These are phyloP conservation scores for Gymnarchus niloticus DNA, from an alignment of 2,113 vertebrate species.

Conservation along the genomic window DNA sequence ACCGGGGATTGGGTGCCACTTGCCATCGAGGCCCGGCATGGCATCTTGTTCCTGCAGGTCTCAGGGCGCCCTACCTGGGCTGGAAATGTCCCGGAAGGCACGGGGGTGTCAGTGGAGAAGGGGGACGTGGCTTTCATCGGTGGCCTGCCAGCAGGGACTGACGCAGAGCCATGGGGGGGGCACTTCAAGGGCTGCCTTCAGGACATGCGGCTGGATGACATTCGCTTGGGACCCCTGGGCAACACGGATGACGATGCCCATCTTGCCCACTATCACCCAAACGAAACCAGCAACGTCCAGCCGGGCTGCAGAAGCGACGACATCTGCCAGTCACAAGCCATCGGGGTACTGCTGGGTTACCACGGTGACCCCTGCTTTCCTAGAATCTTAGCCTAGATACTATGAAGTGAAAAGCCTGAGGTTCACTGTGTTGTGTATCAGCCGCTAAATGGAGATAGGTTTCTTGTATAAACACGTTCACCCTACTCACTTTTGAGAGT, in stretches of 20 bases:
- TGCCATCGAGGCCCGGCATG: conserved; percentile 56
- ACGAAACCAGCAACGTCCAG: conserved; percentile 54
- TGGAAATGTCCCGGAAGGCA: conserved; percentile 57
- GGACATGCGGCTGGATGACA: conserved; percentile 70
- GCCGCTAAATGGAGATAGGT: no score
- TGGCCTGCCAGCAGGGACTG: conserved; percentile 52
- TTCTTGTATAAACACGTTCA: no score
- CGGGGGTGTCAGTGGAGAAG: conserved; percentile 38
- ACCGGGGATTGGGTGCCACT: conserved; percentile 71
- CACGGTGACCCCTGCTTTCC: not conserved
- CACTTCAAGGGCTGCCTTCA: conserved; percentile 88
- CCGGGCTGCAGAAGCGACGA: conserved; percentile 78
- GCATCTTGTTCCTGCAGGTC: conserved; percentile 33
- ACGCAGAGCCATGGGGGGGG: conserved; percentile 65
- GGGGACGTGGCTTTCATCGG: conserved; percentile 66
- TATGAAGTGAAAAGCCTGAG: no score
- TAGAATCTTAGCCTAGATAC: no score
- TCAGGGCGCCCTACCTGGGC: conserved; percentile 46
- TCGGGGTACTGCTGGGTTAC: not conserved
- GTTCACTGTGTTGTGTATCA: no score
- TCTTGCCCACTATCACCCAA: not conserved
- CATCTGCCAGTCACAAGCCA: conserved; percentile 66
- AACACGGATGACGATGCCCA: conserved; percentile 33
- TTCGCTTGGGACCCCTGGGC: conserved; percentile 48
- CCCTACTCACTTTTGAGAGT: not conserved